A percentile compares a stretch with the other conserved stretches of the same genome.
These are phyloP conservation scores for Dasypus novemcinctus DNA, from an alignment of 2,113 vertebrate genomes.

Conservation along the genomic window DNA sequence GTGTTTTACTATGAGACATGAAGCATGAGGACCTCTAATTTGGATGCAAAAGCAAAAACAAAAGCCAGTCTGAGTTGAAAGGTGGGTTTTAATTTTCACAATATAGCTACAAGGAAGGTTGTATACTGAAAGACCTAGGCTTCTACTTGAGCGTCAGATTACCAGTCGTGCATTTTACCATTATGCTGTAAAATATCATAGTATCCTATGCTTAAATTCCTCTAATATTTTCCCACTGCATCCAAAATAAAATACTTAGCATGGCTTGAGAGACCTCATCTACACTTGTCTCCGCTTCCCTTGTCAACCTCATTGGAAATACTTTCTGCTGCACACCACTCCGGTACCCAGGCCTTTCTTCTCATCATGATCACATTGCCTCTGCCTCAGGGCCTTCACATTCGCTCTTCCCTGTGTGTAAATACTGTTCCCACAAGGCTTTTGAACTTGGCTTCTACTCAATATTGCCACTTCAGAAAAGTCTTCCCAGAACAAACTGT, in stretches of 20 bases:
- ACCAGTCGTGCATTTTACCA: background rate
- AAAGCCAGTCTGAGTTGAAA: background rate
- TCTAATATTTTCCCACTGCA: background rate
- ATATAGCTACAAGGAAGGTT: background rate
- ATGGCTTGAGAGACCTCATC: background rate
- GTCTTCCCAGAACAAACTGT: background rate
- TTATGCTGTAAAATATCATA: background rate
- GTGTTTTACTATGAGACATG: background rate
- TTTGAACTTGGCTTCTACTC: background rate
- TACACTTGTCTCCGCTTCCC: background rate
- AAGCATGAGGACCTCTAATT: background rate
- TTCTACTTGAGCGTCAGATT: background rate
- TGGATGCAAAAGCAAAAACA: background rate
- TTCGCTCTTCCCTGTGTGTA: background rate
- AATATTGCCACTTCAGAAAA: background rate
- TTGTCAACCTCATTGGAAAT: background rate
- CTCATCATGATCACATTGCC: background rate
- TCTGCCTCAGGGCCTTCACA: background rate
- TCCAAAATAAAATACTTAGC: background rate
- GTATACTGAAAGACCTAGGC: background rate
- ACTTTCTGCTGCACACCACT: background rate
- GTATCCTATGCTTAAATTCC: background rate
- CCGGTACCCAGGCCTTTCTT: background rate
- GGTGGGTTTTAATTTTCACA: background rate
- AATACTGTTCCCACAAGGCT: background rate